phyloP scores from a whole-genome alignment of 2,113 vertebrate genomes.

The Phrynocephalus versicolor region DNA sequence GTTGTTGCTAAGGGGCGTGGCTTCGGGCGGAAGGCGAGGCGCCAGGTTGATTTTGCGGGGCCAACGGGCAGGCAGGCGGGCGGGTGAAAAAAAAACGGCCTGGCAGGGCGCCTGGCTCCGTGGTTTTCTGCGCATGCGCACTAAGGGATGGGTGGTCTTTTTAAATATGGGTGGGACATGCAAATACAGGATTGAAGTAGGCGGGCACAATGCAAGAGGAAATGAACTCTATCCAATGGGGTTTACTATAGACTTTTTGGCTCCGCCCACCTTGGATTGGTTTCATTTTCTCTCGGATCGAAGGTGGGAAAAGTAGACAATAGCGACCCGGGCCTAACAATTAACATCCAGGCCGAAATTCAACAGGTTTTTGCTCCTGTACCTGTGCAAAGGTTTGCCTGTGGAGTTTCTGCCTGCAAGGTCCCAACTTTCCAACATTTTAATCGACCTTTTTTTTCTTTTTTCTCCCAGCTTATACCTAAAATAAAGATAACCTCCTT shows the following conservation, averaged over 20 bases:
- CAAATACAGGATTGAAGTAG: not conserved
- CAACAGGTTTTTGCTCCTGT: not conserved
- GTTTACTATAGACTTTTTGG: not conserved
- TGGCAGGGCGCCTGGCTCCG: not conserved
- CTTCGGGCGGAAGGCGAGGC: too few species aligned
- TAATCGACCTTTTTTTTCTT: not conserved
- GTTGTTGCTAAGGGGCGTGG: not conserved
- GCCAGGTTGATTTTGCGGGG: not conserved
- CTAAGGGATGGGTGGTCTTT: too few species aligned
- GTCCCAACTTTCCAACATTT: too few species aligned
- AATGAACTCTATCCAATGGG: not conserved
- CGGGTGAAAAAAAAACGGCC: not conserved
- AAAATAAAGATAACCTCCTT: too few species aligned
- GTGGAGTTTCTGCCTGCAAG: not conserved
- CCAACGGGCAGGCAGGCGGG: too few species aligned
- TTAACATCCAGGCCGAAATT: not conserved
- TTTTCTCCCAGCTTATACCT: too few species aligned
- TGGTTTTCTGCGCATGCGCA: not conserved
- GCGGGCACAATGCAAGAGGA: not conserved
- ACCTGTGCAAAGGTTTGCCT: not conserved
- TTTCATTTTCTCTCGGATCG: too few species aligned
- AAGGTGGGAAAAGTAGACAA: too few species aligned
- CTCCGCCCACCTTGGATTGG: not conserved
- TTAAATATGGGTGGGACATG: too few species aligned
- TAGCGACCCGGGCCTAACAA: too few species aligned